Conservation (phyloP, 2,888 invertebrate species). For the Laothoe populi region DNA sequence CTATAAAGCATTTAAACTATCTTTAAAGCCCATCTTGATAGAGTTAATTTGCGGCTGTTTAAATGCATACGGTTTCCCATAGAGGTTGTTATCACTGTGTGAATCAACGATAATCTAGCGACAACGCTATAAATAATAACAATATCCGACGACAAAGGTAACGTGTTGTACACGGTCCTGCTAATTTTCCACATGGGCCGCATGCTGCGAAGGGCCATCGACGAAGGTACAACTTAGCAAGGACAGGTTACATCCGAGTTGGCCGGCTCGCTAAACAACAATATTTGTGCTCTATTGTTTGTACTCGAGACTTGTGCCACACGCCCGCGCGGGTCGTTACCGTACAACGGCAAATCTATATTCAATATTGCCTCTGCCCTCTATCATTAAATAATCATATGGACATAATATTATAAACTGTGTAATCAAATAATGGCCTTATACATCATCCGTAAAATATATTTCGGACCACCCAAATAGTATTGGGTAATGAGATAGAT, state of each 20-base stretch:
- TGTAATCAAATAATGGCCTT: conserved; percentile 28
- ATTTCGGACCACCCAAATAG: conserved; percentile 30
- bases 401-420: conserved; percentile 26
- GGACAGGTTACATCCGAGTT: conserved; percentile 30
- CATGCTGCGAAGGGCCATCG: conserved; percentile 58
- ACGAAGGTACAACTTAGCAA: conserved; percentile 36
- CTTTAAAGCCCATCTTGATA: conserved; percentile 34
- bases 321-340: conserved; percentile 15
- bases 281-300: conserved; percentile 25
- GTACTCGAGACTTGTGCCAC: conserved; percentile 18
- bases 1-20: conserved; percentile 7
- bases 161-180: conserved; percentile 68
- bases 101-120: conserved; percentile 50
- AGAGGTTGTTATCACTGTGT: conserved; percentile 42
- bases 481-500: conserved; percentile 18
- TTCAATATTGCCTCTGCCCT: conserved; percentile 18
- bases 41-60: conserved; percentile 42
- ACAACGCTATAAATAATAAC: conserved; percentile 63
- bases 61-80: conserved; percentile 37
- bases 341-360: conserved; percentile 16
- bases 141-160: conserved; percentile 55
- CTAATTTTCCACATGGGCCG: conserved; percentile 64
- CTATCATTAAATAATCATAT: conserved; percentile 29
- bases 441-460: conserved; percentile 24
- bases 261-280: conserved; percentile 17